Evolutionary conservation across 2,888 invertebrate species (phyloP).

Genomic region (Drosophila algonquin): DNA sequence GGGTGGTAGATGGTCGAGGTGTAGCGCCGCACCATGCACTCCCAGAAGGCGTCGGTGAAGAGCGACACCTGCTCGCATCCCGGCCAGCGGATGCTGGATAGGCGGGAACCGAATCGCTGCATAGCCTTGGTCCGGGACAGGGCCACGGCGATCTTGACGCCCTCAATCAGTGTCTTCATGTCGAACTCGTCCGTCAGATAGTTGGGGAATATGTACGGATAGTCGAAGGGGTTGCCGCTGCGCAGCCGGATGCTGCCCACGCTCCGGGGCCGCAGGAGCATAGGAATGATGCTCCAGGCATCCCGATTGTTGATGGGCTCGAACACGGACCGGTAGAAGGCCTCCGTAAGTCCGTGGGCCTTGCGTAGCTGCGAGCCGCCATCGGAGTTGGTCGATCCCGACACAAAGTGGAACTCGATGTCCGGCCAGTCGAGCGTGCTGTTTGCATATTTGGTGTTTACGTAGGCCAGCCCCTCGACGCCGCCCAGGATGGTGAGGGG

Average conservation of each 20-base stretch:
- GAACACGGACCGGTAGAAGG: constrained; percentile 90
- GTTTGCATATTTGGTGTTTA: constrained; percentile 94
- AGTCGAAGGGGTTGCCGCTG: constrained; percentile 93
- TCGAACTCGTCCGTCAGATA: constrained; percentile 93
- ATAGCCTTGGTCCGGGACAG: constrained; percentile 92
- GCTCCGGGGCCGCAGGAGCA: constrained; percentile 93
- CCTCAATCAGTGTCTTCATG: constrained; percentile 91
- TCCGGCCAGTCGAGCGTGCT: constrained; percentile 93
- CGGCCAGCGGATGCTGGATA: constrained; percentile 90
- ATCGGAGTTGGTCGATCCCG: constrained; percentile 94
- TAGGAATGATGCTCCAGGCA: constrained; percentile 93
- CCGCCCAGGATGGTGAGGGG: constrained; percentile 94
- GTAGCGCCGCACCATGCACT: constrained; percentile 93
- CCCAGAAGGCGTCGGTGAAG: constrained; percentile 92
- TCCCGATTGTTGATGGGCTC: constrained; percentile 90
- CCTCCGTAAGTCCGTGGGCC: constrained; percentile 90
- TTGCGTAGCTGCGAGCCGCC: constrained; percentile 92
- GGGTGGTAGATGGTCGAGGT: constrained; percentile 94
- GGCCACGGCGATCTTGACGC: constrained; percentile 92
- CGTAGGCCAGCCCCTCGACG: constrained; percentile 94
- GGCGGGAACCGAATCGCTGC: constrained; percentile 88
- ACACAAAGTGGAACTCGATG: constrained; percentile 94
- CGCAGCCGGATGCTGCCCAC: constrained; percentile 92
- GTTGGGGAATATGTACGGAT: constrained; percentile 96
- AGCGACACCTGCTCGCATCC: constrained; percentile 89